Evolutionary conservation across 2,888 invertebrate species (phyloP), one percentile per base, ranked within the genome.

Genomic region (Mythimna lalbum): DNA sequence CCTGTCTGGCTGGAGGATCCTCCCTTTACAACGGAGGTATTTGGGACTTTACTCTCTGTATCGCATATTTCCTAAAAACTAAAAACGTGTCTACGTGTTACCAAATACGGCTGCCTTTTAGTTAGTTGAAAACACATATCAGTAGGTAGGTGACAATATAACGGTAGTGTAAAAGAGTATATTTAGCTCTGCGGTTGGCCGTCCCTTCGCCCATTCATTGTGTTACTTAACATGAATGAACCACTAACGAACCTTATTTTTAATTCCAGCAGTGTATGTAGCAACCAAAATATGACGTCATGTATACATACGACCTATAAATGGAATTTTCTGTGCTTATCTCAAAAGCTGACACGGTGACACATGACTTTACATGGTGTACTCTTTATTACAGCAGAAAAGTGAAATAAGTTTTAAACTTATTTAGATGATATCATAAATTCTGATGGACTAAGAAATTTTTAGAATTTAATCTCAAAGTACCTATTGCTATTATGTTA

Each of bases 171-270:
- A 63, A 62, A 76, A 69, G 60, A 79, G 63, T 71, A 67, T 81
- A 81, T 80, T 80, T 31, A 62, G 64, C 73, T 65, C 49, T 73
- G 69, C 61, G 78, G 69, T 69, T 74, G 61, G 65, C 76, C 63
- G 68, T 74, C 69, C 80, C 73, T 77, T 69, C 66, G 70, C 68
- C 78, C 78, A 73, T 81, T 82, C 88, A 87, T 84, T 87, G 84
- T 89, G 85, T 86, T 86, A 81, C 73, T 60, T 73, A 77, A 69
- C 67, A 83, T 91, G 90, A 91, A 91, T 91, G 89, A 87, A 90
- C 81, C 86, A 74, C 88, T 90, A 90, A 90, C 88, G 88, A 91
- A 89, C 84, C 86, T 80, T 82, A 70, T 52, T 82, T 83, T 86
- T 83, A 77, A 82, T 80, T 78, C 36, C 55, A 67, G 31, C 21